Evolutionary conservation across 2,113 vertebrate genomes (phyloP), one percentile per base, ranked within the genome.

Genomic region (Psephotus haematonotus): DNA sequence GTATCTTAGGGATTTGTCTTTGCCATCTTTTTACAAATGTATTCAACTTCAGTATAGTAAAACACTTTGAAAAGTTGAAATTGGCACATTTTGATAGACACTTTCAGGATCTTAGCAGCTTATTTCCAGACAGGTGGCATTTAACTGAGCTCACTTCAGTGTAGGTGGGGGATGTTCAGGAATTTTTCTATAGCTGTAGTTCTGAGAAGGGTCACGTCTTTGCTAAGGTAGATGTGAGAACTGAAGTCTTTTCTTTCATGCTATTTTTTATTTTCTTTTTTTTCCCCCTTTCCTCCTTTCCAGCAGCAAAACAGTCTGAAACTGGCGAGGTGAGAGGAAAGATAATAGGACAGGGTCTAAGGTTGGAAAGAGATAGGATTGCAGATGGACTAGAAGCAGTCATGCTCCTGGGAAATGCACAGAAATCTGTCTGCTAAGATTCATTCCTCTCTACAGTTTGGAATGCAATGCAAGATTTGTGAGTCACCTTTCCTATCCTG

Each of bases 391-490:
- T 85, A 70, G 82, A 60, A 85, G 82, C 70, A 72, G 82, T 80
- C 33, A 4, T 76, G 52, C 93, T 97, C 88, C 71, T 94, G 93
- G 95, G 92, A 96, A 96, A 94, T 65, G 43, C 75, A 72, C 88
- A 93, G 85, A 82, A 94, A 86, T 74, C 92, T 90, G 92, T 97
- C 90, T 97, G 82, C 92, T 64, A 80, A 93, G 88, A 96, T 95
- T 93, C 92, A 95, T 97, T 96, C 90, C 90, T 82, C 76, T 82
- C 85, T 72, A 4, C 55, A 37, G 75, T 91, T 93, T 86, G 96
- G 92, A 97, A 96, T 95, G 92, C 90, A 65, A 1, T 72, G 37
- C n/a, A 90, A 94, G 96, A 96, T 94, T 95, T 96, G 95, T 96
- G 96, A 96, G 85, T 90, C 92, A 96, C 92, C 44, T 28, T 94